Evolutionary conservation across 2,888 invertebrate species (phyloP).

Genomic region (Tipula unca): DNA sequence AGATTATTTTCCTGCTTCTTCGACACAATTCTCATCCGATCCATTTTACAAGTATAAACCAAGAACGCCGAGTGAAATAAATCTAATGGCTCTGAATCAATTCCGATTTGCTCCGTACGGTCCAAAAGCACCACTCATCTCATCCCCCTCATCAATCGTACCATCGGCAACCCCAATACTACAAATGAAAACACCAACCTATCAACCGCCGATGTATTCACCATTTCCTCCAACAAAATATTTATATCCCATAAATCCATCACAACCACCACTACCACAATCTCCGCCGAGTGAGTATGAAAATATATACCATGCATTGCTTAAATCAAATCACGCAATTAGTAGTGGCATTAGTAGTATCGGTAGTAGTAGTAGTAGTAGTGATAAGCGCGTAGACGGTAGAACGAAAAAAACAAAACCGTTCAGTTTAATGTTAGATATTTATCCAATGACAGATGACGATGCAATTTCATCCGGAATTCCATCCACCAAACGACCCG

Average conservation of each 20-base stretch:
- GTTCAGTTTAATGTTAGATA: conserved; percentile 56
- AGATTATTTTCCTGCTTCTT: conserved; percentile 26
- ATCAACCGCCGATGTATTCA: not conserved
- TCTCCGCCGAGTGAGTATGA: conserved; percentile 16
- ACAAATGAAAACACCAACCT: not conserved
- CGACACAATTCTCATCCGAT: conserved; percentile 40
- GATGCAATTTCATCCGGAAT: conserved; percentile 30
- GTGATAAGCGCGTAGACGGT: not conserved
- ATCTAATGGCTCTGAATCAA: conserved; percentile 55
- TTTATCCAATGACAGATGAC: conserved; percentile 48
- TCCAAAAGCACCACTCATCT: conserved; percentile 29
- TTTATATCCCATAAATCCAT: not conserved
- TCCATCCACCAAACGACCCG: conserved; percentile 32
- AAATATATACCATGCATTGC: conserved; percentile 24
- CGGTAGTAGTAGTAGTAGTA: not conserved
- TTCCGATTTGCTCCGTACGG: conserved; percentile 39
- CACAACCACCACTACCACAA: conserved; percentile 2
- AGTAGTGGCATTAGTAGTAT: not conserved
- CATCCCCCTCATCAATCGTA: conserved; percentile 18
- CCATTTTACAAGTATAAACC: conserved; percentile 64
- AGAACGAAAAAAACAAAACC: conserved; percentile 39
- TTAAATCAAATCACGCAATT: conserved; percentile 16
- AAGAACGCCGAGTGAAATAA: conserved; percentile 63
- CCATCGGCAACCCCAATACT: not conserved
- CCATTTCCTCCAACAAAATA: not conserved